Evolutionary conservation across 2,797 vertebrate species (phyloP), one percentile per base, ranked within the genome.

Genomic region (Nothura maculosa): DNA sequence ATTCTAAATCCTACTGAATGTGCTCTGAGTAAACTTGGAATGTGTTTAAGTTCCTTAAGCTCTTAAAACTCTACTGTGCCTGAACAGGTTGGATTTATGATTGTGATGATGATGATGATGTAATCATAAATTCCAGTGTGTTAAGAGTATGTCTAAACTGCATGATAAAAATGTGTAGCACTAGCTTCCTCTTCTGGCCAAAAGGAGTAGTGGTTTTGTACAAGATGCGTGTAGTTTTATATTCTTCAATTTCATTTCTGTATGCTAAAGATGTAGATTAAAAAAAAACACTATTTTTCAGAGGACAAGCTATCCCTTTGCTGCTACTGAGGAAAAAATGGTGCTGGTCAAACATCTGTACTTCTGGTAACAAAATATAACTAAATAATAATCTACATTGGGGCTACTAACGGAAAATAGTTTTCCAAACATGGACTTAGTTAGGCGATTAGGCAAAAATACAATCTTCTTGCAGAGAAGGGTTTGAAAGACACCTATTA

Each of bases 111-210:
- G 38, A 38, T 38, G 70, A 76, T 57, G n/a, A 79, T 28, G 50
- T 52, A 63, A 47, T 62, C 81, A 36, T 66, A 62, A 79, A 69
- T 78, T 64, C 45, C 42, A 14, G 8, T 10, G 84, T 58, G 74
- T 52, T 92, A 34, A 32, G 61, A 80, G 45, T 17, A 52, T 24
- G 24, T n/a, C 24, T n/a, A 21, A 45, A n/a, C 68, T 81, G 52
- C 1, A 3, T 32, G 66, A 61, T 30, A 58, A 24, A 87, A 48
- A 32, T 28, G 27, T 47, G 52, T 47, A 54, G 85, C 62, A 0
- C 75, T 90, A 92, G 95, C 92, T 92, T 92, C 95, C 89, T 89
- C 96, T 96, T 86, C 94, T 92, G 96, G 94, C 81, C 76, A 76
- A 43, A 81, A 68, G 78, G 3, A 67, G 92, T 9, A 92, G 24